A percentile compares a stretch with the other conserved stretches of the same genome.
Conservation (phyloP, 2,113 vertebrate species). For the Agapornis roseicollis region DNA sequence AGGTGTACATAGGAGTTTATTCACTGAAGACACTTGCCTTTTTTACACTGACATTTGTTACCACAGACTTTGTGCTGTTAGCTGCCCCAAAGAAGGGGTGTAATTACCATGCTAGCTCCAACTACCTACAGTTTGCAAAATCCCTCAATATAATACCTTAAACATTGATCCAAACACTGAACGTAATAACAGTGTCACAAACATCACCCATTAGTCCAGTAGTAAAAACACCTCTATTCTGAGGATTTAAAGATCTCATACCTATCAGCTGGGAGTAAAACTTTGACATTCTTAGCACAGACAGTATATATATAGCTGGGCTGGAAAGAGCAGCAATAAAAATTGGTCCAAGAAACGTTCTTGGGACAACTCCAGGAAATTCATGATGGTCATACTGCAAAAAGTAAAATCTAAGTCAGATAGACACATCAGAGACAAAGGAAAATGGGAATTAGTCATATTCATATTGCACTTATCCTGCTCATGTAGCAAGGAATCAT, state of each 20-base stretch:
- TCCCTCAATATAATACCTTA: background rate
- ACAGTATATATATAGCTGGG: constrained; percentile 77
- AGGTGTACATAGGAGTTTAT: accelerated
- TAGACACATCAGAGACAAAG: background rate
- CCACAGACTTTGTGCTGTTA: background rate
- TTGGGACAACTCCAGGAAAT: constrained; percentile 94
- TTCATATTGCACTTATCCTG: background rate
- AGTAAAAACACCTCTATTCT: background rate
- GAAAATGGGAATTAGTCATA: background rate
- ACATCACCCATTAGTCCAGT: background rate
- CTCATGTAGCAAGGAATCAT: background rate
- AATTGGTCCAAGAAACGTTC: constrained; percentile 91
- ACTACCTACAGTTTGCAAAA: background rate
- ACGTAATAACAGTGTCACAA: background rate
- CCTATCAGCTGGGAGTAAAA: constrained; percentile 88
- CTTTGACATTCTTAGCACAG: constrained; percentile 80
- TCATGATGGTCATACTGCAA: constrained; percentile 93
- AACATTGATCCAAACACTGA: background rate
- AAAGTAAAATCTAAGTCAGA: background rate
- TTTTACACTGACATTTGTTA: background rate
- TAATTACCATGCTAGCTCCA: background rate
- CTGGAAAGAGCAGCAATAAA: constrained; percentile 81
- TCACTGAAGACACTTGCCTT: background rate
- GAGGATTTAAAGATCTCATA: constrained; percentile 34
- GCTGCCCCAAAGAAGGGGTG: background rate